Evolutionary conservation across 2,113 vertebrate species (phyloP).

Genomic region (Redunca redunca): DNA sequence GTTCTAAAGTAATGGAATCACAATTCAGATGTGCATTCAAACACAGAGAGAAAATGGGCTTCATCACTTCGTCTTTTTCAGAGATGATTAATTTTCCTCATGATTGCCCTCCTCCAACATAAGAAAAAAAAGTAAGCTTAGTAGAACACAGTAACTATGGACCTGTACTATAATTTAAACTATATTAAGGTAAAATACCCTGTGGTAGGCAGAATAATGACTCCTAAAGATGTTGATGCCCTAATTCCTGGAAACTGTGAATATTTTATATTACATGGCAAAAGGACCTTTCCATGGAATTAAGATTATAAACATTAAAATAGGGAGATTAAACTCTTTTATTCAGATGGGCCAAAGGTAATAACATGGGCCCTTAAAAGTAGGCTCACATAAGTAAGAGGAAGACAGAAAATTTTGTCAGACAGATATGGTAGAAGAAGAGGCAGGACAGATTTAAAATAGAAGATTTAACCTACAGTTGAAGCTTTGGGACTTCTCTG

Average conservation of each 20-base stretch:
- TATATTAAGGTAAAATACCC: conserved; percentile 2
- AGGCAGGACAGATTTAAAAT: not conserved
- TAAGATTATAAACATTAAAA: not conserved
- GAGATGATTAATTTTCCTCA: not conserved
- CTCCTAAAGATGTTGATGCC: not conserved
- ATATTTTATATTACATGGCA: not conserved
- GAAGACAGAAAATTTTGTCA: not conserved
- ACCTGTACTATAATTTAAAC: not conserved
- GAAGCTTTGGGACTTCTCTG: not conserved
- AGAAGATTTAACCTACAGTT: not conserved
- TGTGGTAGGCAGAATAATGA: not conserved
- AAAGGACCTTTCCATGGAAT: not conserved
- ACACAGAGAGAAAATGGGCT: not conserved
- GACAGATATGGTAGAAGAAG: not conserved
- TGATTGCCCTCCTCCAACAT: not conserved
- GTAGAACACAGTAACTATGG: not conserved
- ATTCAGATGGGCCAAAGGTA: not conserved
- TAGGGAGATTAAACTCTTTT: not conserved
- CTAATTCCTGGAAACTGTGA: not conserved
- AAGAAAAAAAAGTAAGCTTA: not conserved
- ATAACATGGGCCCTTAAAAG: not conserved
- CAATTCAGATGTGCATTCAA: not conserved
- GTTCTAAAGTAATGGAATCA: not conserved
- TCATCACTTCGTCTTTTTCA: not conserved
- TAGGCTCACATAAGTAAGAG: not conserved